Evolutionary conservation across 2,113 vertebrate species (phyloP).

Genomic region (Cyphomyrus discorhynchus): DNA sequence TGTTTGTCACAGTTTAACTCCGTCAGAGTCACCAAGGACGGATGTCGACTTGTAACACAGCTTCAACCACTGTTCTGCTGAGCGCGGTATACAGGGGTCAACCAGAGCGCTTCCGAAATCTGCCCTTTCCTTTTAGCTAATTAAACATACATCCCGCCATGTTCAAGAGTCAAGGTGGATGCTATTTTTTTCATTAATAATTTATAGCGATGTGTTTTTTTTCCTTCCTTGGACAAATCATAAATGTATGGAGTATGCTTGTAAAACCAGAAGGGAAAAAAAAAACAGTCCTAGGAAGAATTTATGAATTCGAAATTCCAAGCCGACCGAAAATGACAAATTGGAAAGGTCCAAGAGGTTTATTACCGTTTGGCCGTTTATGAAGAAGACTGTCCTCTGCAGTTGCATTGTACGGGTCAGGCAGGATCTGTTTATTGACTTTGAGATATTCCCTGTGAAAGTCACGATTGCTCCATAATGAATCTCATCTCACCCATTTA

Average conservation of each 20-base stretch:
- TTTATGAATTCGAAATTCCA: constrained; percentile 24
- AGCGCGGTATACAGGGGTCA: not conserved
- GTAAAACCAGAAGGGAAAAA: constrained; percentile 17
- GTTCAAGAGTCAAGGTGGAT: constrained; percentile 19
- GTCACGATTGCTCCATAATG: constrained; percentile 23
- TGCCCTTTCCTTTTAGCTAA: constrained; percentile 24
- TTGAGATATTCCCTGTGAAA: constrained; percentile 35
- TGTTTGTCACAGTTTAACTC: not conserved
- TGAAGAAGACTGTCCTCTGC: constrained; percentile 17
- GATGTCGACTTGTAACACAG: not conserved
- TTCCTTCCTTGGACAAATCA: constrained; percentile 9
- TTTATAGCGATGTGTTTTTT: constrained; percentile 14
- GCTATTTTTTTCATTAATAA: not conserved
- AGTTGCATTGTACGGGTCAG: constrained; percentile 7
- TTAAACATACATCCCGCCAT: constrained; percentile 24
- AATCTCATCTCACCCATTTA: constrained; percentile 33
- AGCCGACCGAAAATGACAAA: constrained; percentile 25
- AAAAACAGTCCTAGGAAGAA: constrained; percentile 11
- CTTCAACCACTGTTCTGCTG: constrained; percentile 43
- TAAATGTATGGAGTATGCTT: constrained; percentile 16
- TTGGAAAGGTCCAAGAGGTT: constrained; percentile 17
- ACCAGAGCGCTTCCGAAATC: not conserved
- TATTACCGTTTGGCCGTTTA: constrained; percentile 26
- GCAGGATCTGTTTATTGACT: constrained; percentile 39
- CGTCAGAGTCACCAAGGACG: not conserved